Evolutionary conservation across 2,888 invertebrate species (phyloP).

Genomic region (Andrena fulva): DNA sequence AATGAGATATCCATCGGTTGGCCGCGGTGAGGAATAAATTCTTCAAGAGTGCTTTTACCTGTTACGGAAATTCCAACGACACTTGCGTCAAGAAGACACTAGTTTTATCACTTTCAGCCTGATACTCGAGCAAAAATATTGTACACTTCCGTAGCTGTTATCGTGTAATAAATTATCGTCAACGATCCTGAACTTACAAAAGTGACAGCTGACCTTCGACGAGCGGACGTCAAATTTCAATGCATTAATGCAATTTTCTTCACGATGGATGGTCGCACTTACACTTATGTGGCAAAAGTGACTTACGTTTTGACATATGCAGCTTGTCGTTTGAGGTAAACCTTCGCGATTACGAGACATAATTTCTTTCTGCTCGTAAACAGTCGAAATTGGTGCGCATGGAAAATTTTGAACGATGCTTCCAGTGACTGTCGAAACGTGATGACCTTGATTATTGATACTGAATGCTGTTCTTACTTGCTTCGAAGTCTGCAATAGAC

Average conservation of each 20-base stretch:
- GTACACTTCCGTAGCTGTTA: not conserved
- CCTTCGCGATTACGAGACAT: not conserved
- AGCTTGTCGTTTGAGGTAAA: not conserved
- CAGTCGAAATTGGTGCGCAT: too few species aligned
- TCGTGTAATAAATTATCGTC: not conserved
- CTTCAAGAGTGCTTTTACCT: not conserved
- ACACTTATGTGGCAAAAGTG: not conserved
- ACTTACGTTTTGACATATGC: not conserved
- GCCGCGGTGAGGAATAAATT: too few species aligned
- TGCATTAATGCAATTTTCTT: not conserved
- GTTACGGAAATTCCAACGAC: not conserved
- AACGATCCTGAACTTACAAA: not conserved
- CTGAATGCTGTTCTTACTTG: too few species aligned
- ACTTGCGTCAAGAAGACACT: not conserved
- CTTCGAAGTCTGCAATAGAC: too few species aligned
- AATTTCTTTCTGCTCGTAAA: not conserved
- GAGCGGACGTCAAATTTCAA: not conserved
- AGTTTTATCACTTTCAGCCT: not conserved
- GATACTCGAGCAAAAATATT: conserved; percentile 6
- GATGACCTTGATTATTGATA: not conserved
- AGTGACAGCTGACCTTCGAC: not conserved
- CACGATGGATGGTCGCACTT: not conserved
- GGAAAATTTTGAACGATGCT: not conserved
- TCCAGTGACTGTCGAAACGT: not conserved
- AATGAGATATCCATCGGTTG: too few species aligned